phyloP scores from a whole-genome alignment of 2,797 vertebrate species.

The Allobates femoralis region DNA sequence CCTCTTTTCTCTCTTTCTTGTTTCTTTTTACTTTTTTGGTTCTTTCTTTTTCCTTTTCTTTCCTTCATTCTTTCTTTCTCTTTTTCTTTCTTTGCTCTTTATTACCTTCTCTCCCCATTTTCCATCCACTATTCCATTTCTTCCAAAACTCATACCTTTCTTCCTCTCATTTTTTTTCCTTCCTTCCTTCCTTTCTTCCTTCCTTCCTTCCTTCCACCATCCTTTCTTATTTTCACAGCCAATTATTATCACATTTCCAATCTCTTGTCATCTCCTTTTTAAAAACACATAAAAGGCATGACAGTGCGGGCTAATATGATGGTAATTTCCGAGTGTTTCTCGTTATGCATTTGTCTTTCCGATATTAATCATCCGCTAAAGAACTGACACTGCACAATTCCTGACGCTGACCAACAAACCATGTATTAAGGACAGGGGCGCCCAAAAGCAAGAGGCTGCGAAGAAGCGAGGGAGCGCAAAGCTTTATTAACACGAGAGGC shows the following conservation, averaged over 20 bases:
- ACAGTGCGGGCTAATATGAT: constrained; percentile 82
- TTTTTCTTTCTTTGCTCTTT: neutral
- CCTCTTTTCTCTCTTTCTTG: neutral
- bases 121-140: neutral
- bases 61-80: neutral
- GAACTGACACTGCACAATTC: constrained; percentile 96
- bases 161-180: no score
- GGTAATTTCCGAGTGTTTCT: constrained; percentile 90
- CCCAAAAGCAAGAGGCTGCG: constrained; percentile 87
- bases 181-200: no score
- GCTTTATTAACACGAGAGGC: constrained; percentile 98
- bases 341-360: constrained; percentile 97
- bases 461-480: constrained; percentile 80
- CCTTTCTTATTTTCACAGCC: constrained; percentile 73
- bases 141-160: neutral
- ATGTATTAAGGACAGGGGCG: constrained; percentile 97
- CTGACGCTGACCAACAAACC: constrained; percentile 97
- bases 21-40: neutral
- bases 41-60: neutral
- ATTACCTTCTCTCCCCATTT: neutral
- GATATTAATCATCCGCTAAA: constrained; percentile 99
- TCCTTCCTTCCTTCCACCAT: neutral
- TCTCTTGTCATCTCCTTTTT: constrained; percentile 61
- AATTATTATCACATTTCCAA: constrained; percentile 81
- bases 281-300: constrained; percentile 76